Evolutionary conservation across 2,888 invertebrate species (phyloP).

Genomic region (Xestia c-nigrum): DNA sequence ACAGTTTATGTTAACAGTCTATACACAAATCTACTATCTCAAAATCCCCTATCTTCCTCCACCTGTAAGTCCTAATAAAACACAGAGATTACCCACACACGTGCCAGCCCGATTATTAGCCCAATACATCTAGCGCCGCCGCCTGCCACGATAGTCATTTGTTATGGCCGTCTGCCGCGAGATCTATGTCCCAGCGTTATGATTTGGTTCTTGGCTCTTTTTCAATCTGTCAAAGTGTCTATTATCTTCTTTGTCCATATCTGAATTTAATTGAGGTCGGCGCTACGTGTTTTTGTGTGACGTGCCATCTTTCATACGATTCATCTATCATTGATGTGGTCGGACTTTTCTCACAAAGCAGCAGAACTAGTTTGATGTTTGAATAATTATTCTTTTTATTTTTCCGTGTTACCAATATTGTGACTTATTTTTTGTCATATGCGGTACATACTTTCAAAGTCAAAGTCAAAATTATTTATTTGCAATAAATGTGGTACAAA

Average conservation of each 20-base stretch:
- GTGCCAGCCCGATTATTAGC: conserved; percentile 48
- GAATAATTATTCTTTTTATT: not conserved
- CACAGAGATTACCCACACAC: conserved; percentile 30
- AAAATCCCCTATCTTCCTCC: not conserved
- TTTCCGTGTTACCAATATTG: not conserved
- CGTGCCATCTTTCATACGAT: conserved; percentile 18
- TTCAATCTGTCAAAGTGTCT: conserved; percentile 46
- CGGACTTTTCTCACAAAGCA: conserved; percentile 5
- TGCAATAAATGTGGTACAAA: too few species aligned
- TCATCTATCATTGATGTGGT: conserved; percentile 14
- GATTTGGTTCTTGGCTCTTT: conserved; percentile 44
- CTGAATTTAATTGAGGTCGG: conserved; percentile 49
- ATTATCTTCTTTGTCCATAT: conserved; percentile 22
- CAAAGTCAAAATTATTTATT: too few species aligned
- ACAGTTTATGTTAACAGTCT: not conserved
- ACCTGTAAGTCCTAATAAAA: conserved; percentile 41
- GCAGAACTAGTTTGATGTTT: not conserved
- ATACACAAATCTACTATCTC: not conserved
- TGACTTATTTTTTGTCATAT: too few species aligned
- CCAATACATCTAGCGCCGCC: conserved; percentile 46
- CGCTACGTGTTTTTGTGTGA: conserved; percentile 16
- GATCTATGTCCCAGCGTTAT: conserved; percentile 44
- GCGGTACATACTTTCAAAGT: too few species aligned
- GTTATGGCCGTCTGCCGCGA: conserved; percentile 40
- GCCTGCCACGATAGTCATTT: conserved; percentile 38